Conservation (phyloP, 2,113 vertebrate genomes). For the Leptosomus discolor region DNA sequence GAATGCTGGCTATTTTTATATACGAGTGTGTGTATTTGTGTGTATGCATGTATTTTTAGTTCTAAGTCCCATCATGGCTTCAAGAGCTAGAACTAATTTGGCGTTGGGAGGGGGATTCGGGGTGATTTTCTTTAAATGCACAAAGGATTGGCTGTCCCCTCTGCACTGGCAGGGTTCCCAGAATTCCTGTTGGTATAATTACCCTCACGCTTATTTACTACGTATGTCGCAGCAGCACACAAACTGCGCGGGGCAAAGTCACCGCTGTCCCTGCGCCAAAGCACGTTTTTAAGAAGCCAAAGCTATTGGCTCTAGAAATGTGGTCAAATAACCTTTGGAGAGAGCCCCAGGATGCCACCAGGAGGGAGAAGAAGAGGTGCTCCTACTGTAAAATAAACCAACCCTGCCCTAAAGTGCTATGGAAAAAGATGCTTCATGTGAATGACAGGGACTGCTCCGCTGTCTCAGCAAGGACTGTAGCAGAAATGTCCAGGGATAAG, state of each 20-base stretch:
- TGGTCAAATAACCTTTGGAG: background rate
- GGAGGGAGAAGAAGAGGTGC: background rate
- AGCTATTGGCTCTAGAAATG: background rate
- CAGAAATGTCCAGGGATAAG: background rate
- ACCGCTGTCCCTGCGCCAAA: background rate
- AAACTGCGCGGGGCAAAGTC: background rate
- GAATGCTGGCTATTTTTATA: constrained; percentile 27
- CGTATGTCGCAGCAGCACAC: background rate
- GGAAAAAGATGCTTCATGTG: background rate
- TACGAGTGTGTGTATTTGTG: background rate
- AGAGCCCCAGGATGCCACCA: background rate
- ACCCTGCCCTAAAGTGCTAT: background rate
- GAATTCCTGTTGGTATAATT: constrained; percentile 53
- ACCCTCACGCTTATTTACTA: constrained; percentile 48
- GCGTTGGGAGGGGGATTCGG: background rate
- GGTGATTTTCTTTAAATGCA: background rate
- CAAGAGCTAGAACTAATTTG: constrained; percentile 17
- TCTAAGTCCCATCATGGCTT: background rate
- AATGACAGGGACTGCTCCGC: background rate
- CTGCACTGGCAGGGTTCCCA: constrained; percentile 31
- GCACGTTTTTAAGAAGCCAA: background rate
- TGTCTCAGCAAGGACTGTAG: background rate
- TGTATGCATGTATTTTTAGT: constrained; percentile 8
- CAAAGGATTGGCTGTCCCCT: constrained; percentile 11
- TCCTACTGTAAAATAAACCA: background rate